These are phyloP conservation scores for Alouatta caraya DNA, from an alignment of 2,797 vertebrate species.

Conservation along the genomic window DNA sequence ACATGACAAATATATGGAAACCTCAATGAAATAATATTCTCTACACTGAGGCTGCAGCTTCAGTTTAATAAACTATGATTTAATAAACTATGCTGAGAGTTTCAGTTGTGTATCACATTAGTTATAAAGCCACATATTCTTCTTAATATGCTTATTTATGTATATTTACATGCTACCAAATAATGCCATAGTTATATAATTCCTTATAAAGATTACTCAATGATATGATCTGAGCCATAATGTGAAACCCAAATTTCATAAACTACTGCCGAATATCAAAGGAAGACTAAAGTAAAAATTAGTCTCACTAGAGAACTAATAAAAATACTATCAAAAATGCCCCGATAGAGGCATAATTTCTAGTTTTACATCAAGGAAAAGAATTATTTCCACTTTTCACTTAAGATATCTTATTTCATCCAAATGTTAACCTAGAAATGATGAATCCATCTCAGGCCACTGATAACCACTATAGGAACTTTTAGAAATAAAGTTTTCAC, in stretches of 20 bases:
- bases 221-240: background rate
- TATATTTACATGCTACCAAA: background rate
- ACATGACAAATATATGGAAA: constrained; percentile 26
- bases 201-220: background rate
- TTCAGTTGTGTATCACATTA: background rate
- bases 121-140: background rate
- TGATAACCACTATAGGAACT: constrained; percentile 7
- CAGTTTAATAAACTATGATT: background rate
- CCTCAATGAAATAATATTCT: constrained; percentile 25
- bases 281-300: constrained; percentile 57
- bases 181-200: background rate
- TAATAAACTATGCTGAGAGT: background rate
- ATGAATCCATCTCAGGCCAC: background rate
- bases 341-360: background rate
- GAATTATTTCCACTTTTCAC: constrained; percentile 4
- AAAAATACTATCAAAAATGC: background rate
- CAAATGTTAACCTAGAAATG: constrained; percentile 48
- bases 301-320: constrained; percentile 17
- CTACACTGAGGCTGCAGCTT: background rate
- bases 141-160: background rate
- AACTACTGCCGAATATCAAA: constrained; percentile 51
- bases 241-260: constrained; percentile 11
- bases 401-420: background rate
- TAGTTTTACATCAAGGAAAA: constrained; percentile 58
- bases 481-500: constrained; percentile 44